Base-by-base conservation (phyloP, 2,888 invertebrate genomes). In the Troglohyphantes excavatus region DNA sequence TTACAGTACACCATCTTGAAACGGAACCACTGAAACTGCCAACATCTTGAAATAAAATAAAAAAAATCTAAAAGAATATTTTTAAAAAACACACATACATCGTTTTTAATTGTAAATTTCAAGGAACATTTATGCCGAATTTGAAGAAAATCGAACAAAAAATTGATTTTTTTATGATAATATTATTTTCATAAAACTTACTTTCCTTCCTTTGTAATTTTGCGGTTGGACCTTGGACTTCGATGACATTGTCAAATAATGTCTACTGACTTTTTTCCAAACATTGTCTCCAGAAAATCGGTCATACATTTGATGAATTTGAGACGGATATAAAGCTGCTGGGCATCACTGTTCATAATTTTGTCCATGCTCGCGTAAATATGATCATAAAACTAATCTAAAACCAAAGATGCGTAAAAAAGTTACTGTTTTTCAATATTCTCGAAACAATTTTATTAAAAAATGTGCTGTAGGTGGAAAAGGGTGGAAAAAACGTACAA, bases 241-340 rank as follows among this genome's bases (percentile, higher is more conserved):
- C 13, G 84, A 75, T 7, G 75, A 75, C 75, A 84, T 84, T 53
- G 61, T 84, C 81, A 61, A 53, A 81, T 68, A 33, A 53, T 68
- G 26, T 68, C 53, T 29, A 26, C 68, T n/a, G 29, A 21, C 33
- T 53, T 46, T 19, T 81, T 81, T 17, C 43, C 68, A 53, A 68
- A 53, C 29, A 43, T 68, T 26, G 13, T 46, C 19, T 65, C 19
- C 26, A 59, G 61, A 21, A 33, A 75, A 21, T n/a, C 26, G 2
- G 27, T 53, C 39, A 39, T n/a, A 23, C 17, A 39, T 63, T 63
- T 78, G 33, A 78, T 63, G 65, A n/a, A 33, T 39, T 63, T 21
- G 61, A 65, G 43, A 26, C 17, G 21, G 0, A 23, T 7, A 26
- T n/a, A 26, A 11, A 7, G 27, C 0, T 27, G 33, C 2, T 29